Base-by-base conservation (phyloP, 1,140 invertebrate species). In the Venturia canescens region DNA sequence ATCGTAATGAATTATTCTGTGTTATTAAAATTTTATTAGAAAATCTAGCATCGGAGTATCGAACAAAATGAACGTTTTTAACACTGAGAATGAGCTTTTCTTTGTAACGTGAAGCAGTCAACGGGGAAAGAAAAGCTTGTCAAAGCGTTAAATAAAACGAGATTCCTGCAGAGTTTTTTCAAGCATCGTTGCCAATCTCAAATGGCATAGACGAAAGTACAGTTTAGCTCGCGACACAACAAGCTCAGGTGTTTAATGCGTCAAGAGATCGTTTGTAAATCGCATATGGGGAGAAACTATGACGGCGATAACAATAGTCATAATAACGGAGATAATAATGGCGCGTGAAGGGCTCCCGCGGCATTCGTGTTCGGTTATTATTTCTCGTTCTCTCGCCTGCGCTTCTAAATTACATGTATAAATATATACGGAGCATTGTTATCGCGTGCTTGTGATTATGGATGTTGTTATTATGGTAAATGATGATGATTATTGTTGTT, bases 281-380 rank as follows among this genome's bases (percentile, higher is more conserved):
- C 16, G 27, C 21, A 50, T 48, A 26, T 23, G 48, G 38, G 18
- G n/a, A 72, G 38, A 50, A 74, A 57, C 26, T 21, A 72, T 50
- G n/a, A 74, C 27, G 48, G 57, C 53, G 21, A 57, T 74, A 74
- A 74, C 23, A 57, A 74, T 74, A 15, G 44, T 74, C 18, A 34
- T 50, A 57, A 74, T 74, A 29, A 57, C 57, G 48, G 48, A 29
- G 71, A 74, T 74, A 74, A 74, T 74, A 48, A 23, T 74, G 48
- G 21, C 57, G 48, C 6, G 71, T 48, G 48, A 74, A 57, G 71
- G 71, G 34, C 48, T 57, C 44, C 38, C 13, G 71, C 13, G 71
- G 11, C 21, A 29, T 74, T 53, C 48, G 57, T 48, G 48, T 74
- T 74, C 71, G 23, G 44, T 34, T 34, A 26, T 74, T 48, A 57